A percentile compares a stretch with the other conserved stretches of the same genome.
These are phyloP conservation scores for Anabas testudineus DNA, from an alignment of 2,797 vertebrate species.

Conservation along the genomic window DNA sequence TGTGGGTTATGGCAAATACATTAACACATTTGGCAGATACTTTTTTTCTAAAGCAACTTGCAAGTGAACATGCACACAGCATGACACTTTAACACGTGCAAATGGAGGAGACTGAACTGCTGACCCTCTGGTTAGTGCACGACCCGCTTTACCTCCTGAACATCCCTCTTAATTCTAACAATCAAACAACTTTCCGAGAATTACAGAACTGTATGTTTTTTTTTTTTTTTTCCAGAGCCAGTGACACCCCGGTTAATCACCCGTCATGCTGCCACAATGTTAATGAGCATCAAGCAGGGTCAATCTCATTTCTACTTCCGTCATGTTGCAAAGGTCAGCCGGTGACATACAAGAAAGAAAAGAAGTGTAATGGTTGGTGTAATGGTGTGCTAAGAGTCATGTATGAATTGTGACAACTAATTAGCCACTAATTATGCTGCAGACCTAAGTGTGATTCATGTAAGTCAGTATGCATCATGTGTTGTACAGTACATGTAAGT, in stretches of 20 bases:
- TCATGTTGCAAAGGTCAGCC: slow-evolving; percentile 28
- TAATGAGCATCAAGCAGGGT: slow-evolving; percentile 55
- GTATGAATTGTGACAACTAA: slow-evolving; percentile 44
- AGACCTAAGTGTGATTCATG: slow-evolving; percentile 1
- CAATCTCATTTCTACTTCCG: slow-evolving; percentile 41
- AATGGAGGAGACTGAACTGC: too few species aligned
- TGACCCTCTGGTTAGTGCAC: too few species aligned
- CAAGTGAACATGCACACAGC: too few species aligned
- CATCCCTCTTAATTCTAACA: background rate
- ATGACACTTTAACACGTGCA: background rate
- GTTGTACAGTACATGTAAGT: background rate
- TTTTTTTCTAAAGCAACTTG: too few species aligned
- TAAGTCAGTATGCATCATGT: background rate
- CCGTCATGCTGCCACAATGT: slow-evolving; percentile 24
- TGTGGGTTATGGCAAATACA: slow-evolving; percentile 48
- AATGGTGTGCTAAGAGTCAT: slow-evolving; percentile 28
- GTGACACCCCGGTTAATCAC: slow-evolving; percentile 49
- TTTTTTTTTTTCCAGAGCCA: slow-evolving; percentile 25
- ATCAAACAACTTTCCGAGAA: slow-evolving; percentile 49
- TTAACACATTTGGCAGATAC: too few species aligned
- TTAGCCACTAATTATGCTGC: slow-evolving; percentile 46
- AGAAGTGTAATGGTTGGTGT: slow-evolving; percentile 34
- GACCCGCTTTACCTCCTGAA: background rate
- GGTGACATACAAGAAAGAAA: slow-evolving; percentile 24
- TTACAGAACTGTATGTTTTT: slow-evolving; percentile 33